Evolutionary conservation across 1,140 invertebrate species (phyloP), one percentile per base, ranked within the genome.

Genomic region (Trinorchestia longiramus): DNA sequence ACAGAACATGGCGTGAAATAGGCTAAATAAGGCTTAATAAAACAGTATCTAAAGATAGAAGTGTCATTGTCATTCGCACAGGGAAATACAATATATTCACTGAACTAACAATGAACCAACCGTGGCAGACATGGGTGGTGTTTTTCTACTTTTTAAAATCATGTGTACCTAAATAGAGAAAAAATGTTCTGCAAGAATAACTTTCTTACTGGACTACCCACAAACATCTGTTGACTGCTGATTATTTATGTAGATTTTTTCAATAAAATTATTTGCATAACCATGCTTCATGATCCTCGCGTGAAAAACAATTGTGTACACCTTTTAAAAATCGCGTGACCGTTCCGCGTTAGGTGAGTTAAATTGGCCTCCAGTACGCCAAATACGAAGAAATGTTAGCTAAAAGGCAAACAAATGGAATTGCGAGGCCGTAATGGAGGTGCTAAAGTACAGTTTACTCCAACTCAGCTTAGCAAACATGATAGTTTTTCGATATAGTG

Each of bases 381-480:
- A 47, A 44, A 94, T 94, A 44, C 92, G 43, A 40, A 47, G 92
- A 94, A 94, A 94, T 94, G 43, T 40, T 44, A 45, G 92, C 43
- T 47, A 94, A 94, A 94, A 94, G 92, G 92, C 43, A 94, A 94
- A 94, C 92, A 94, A 94, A 47, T 40, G 92, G 43, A 94, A 94
- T 47, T 94, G 43, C 92, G 43, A 40, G 41, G 41, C 44, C 17
- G 44, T 94, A 94, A 94, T 94, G 92, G 44, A 43, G 40, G 92
- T n/a, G 41, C 43, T 44, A 43, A 42, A 42, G 88, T 4, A 43
- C 88, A 91, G 11, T 91, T 43, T 19, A 91, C 43, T 91, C 88
- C 88, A 91, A 43, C 43, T 91, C 88, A 91, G 43, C 88, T 91
- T 91, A 8, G 43, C 28, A 43, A 77, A 77, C 15, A 77, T 77